Evolutionary conservation across 2,113 vertebrate species (phyloP).

Genomic region (Benitochromis conjunctus): DNA sequence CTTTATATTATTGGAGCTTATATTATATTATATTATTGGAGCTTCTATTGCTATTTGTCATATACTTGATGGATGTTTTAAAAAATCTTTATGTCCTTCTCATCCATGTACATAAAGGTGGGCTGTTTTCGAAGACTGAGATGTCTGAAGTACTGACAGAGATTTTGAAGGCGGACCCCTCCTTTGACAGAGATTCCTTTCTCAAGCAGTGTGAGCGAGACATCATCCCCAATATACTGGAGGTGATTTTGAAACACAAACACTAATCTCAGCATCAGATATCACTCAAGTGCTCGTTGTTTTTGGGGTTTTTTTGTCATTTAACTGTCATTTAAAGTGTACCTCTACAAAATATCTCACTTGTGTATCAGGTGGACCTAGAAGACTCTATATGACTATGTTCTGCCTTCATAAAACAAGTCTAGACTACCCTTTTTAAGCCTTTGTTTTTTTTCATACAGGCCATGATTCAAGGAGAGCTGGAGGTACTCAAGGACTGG

Average conservation of each 20-base stretch:
- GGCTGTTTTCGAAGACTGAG: constrained; percentile 94
- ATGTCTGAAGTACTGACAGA: constrained; percentile 96
- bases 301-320: not conserved
- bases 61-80: not conserved
- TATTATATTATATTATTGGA: not conserved
- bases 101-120: constrained; percentile 69
- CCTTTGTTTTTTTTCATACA: constrained; percentile 33
- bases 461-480: constrained; percentile 92
- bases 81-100: not conserved
- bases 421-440: not conserved
- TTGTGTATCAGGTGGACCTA: not conserved
- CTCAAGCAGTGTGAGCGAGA: constrained; percentile 87
- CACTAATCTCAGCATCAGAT: not conserved
- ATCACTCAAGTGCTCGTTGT: not conserved
- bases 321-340: not conserved
- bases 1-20: not conserved
- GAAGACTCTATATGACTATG: not conserved
- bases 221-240: constrained; percentile 94
- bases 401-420: not conserved
- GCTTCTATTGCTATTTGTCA: not conserved
- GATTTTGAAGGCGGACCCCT: constrained; percentile 87
- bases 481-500: constrained; percentile 97
- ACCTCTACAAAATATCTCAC: not conserved
- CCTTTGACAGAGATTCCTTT: constrained; percentile 91
- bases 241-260: constrained; percentile 71